phyloP scores from a whole-genome alignment of 2,113 vertebrate genomes.

The Spea bombifrons region DNA sequence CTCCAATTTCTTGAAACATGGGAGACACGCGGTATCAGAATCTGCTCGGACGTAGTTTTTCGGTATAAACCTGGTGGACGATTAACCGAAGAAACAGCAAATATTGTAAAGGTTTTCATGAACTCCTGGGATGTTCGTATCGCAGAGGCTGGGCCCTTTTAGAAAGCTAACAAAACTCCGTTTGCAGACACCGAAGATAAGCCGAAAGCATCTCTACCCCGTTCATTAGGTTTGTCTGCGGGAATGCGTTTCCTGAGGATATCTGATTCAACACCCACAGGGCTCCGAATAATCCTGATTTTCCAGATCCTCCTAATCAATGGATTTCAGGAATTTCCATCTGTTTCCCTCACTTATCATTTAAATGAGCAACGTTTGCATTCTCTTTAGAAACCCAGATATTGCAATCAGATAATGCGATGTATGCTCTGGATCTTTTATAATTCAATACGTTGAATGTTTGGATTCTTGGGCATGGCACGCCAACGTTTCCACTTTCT shows the following conservation, averaged over 20 bases:
- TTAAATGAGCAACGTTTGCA: not conserved
- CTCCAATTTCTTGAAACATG: too few relatives aligned
- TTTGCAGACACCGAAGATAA: not conserved
- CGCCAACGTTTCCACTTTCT: not conserved
- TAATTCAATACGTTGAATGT: not conserved
- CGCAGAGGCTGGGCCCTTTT: not conserved
- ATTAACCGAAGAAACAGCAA: too few relatives aligned
- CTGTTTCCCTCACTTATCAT: not conserved
- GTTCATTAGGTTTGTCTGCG: not conserved
- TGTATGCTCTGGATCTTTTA: not conserved
- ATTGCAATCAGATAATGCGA: not conserved
- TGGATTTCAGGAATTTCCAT: slow-evolving; percentile 23
- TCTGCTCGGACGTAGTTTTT: too few relatives aligned
- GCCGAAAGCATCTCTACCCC: not conserved
- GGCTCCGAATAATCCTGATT: slow-evolving; percentile 4
- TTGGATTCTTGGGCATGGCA: not conserved
- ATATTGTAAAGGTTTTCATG: not conserved
- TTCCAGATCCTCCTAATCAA: slow-evolving; percentile 12
- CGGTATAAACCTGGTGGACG: too few relatives aligned
- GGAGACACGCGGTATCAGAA: too few relatives aligned
- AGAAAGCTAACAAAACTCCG: not conserved
- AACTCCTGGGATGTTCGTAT: not conserved
- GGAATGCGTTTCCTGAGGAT: slow-evolving; percentile 26
- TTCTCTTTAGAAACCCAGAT: not conserved
- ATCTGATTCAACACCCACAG: slow-evolving; percentile 1